These are phyloP conservation scores for Zenarchopterus dispar DNA, from an alignment of 2,797 vertebrate species.

Conservation along the genomic window DNA sequence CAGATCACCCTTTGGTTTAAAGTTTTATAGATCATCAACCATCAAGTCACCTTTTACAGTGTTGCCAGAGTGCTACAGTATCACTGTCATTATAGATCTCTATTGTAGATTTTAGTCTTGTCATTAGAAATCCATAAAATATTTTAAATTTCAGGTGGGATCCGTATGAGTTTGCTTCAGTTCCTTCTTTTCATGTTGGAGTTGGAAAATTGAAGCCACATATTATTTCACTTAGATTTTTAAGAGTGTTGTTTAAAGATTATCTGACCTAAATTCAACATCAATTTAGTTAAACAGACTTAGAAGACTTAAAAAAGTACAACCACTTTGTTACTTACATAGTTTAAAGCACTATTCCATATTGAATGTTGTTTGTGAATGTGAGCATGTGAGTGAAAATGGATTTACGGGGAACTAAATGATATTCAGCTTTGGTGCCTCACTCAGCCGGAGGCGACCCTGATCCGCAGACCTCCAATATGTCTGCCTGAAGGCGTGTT, in stretches of 20 bases:
- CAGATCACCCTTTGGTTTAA: too few relatives aligned
- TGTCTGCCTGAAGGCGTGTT: slow-evolving; percentile 50
- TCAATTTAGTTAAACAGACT: slow-evolving; percentile 2
- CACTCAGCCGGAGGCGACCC: slow-evolving; percentile 36
- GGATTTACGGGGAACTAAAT: slow-evolving; percentile 39
- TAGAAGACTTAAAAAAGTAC: neutral
- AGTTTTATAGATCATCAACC: too few relatives aligned
- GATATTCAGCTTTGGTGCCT: slow-evolving; percentile 47
- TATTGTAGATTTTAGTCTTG: too few relatives aligned
- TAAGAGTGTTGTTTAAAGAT: neutral
- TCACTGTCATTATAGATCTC: too few relatives aligned
- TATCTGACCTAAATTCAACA: slow-evolving; percentile 16
- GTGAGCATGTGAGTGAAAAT: slow-evolving; percentile 39
- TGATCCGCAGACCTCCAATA: slow-evolving; percentile 51
- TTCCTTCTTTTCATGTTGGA: neutral
- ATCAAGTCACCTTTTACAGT: too few relatives aligned
- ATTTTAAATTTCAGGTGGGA: too few relatives aligned
- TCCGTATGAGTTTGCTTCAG: too few relatives aligned
- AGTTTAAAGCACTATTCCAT: slow-evolving; percentile 23
- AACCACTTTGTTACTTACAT: neutral
- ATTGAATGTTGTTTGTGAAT: slow-evolving; percentile 34
- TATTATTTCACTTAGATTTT: neutral
- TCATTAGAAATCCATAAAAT: too few relatives aligned
- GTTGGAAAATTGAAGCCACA: neutral
- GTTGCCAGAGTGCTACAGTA: too few relatives aligned